These are phyloP conservation scores for Parascotia fuliginaria DNA, from an alignment of 2,888 invertebrate species.

Conservation along the genomic window DNA sequence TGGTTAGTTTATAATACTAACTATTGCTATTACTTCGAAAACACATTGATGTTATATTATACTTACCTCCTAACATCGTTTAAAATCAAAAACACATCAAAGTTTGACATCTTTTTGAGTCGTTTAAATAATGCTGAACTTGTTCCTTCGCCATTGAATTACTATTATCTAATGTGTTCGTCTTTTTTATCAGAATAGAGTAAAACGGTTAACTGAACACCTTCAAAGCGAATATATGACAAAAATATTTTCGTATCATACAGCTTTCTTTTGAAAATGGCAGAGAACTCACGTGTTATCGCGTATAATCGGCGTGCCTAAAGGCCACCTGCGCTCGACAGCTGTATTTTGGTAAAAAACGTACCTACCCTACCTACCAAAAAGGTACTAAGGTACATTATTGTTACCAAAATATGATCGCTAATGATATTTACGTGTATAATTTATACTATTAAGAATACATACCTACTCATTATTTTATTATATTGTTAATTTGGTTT, in stretches of 20 bases:
- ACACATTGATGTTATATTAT: neutral
- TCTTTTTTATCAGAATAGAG: neutral
- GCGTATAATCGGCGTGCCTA: neutral
- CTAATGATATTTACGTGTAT: neutral
- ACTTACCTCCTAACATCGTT: no score
- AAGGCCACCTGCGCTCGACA: conserved; percentile 1
- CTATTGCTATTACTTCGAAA: no score
- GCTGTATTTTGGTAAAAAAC: neutral
- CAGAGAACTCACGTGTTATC: conserved; percentile 1
- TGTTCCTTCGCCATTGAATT: no score
- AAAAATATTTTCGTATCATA: neutral
- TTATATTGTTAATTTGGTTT: no score
- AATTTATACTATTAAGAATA: neutral
- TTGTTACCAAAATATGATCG: neutral
- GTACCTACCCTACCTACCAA: no score
- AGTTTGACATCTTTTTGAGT: no score
- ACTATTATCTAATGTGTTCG: no score
- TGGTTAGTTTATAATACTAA: no score
- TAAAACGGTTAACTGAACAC: neutral
- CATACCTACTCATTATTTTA: no score
- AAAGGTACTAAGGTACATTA: no score
- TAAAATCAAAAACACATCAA: no score
- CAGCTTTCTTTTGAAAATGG: neutral
- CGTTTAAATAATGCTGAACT: no score
- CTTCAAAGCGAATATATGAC: neutral